These are phyloP conservation scores for Notolepis coatsorum DNA, from an alignment of 2,797 vertebrate species.

Conservation along the genomic window DNA sequence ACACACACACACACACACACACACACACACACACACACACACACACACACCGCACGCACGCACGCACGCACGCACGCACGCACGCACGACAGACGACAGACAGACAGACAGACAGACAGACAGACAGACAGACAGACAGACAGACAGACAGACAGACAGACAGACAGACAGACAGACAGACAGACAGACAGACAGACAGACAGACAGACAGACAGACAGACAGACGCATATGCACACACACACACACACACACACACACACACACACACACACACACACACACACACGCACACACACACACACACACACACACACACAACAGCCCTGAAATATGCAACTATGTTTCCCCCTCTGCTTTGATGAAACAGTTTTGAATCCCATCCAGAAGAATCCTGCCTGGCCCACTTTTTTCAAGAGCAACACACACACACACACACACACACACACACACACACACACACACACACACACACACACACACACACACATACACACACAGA, in stretches of 20 bases:
- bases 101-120: conserved; percentile 7
- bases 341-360: conserved; percentile 37
- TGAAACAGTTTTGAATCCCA: conserved; percentile 39
- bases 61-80: not conserved
- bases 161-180: not conserved
- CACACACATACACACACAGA: conserved; percentile 6
- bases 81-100: not conserved
- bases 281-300: conserved; percentile 6
- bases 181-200: not conserved
- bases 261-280: not conserved
- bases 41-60: not conserved
- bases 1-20: not conserved
- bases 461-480: conserved; percentile 6
- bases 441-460: not conserved
- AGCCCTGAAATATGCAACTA: not conserved
- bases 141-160: not conserved
- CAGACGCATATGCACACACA: not conserved
- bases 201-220: not conserved
- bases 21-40: not conserved
- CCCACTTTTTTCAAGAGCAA: conserved; percentile 36
- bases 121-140: not conserved
- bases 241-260: not conserved
- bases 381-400: conserved; percentile 17
- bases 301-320: not conserved
- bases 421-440: not conserved